These are phyloP conservation scores for Hoplias malabaricus DNA, from an alignment of 2,113 vertebrate genomes.

Conservation along the genomic window DNA sequence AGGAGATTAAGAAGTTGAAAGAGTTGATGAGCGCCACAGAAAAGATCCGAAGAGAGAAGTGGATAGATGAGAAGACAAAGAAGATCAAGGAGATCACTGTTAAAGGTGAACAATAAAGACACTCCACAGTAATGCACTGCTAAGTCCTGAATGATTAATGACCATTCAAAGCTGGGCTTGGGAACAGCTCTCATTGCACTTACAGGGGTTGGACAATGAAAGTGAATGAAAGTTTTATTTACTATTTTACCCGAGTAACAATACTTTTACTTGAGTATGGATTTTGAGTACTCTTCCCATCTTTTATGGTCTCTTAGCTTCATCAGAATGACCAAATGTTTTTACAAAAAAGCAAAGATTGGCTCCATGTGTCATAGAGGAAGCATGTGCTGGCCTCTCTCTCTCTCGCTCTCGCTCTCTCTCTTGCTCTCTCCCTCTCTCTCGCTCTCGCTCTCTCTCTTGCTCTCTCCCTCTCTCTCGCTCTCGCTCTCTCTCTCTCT, in stretches of 20 bases:
- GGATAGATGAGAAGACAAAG: conserved; percentile 94
- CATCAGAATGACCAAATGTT: not conserved
- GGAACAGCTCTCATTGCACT: too few species aligned
- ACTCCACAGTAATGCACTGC: not conserved
- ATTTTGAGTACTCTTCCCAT: too few species aligned
- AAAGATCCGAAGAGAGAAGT: conserved; percentile 89
- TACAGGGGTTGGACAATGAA: too few species aligned
- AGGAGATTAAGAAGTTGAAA: conserved; percentile 95
- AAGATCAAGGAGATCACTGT: conserved; percentile 97
- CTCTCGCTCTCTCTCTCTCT: too few species aligned
- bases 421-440: too few species aligned
- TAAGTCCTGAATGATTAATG: too few species aligned
- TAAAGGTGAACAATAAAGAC: conserved; percentile 75
- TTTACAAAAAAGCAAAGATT: not conserved
- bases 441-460: too few species aligned
- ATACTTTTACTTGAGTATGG: too few species aligned
- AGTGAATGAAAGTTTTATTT: too few species aligned
- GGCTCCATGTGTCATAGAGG: not conserved
- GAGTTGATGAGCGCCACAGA: conserved; percentile 89
- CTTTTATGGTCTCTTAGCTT: not conserved
- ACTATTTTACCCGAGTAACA: too few species aligned
- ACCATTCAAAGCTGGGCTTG: too few species aligned
- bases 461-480: too few species aligned
- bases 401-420: not conserved
- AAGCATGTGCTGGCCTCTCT: not conserved